Base-by-base conservation (phyloP, 2,888 invertebrate genomes). In the Smittia aterrima region DNA sequence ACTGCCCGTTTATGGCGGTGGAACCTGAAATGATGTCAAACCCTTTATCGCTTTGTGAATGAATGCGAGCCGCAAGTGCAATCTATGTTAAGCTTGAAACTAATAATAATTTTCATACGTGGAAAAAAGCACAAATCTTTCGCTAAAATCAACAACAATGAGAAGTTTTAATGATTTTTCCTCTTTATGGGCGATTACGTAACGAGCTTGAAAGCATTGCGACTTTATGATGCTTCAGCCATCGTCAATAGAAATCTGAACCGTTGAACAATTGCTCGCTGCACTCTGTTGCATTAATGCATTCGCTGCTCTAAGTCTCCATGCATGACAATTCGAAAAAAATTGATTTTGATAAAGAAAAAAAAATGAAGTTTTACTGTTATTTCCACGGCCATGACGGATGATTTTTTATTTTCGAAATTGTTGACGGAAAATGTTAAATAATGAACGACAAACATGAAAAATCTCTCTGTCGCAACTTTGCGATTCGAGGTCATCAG, bases 301-400 rank as follows among this genome's bases (percentile, higher is more conserved):
- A 22, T 6, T 13, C 22, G 58, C n/a, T 7, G 58, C 58, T 58
- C 16, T 2, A 66, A 24, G 66, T 66, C 66, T 24, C 53, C 32
- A 71, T 71, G 70, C 70, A 71, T 71, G 70, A 54, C 54, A 32
- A 71, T 71, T 71, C 70, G n/a, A n/a, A 71, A 24, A 54, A 71
- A 71, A 71, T 71, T 71, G 70, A 68, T 71, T 71, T 71, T 71
- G 70, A 71, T 71, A 71, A 71, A 68, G 20, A 47, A 18, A 47
- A 22, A 54, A 3, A 16, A 27, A n/a, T 47, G 47, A 47, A 13
- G 16, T 11, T 22, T 58, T 58, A 58, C 58, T 6, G 58, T 58
- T 58, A 58, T 6, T 9, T 32, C 9, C 58, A 58, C 13, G 58
- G 1, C 47, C 1, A 18, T 22, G n/a, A 58, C 58, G 58, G 3